Evolutionary conservation across 2,797 vertebrate species (phyloP), one percentile per base, ranked within the genome.

Genomic region (Parauchenoglanis ngamensis): DNA sequence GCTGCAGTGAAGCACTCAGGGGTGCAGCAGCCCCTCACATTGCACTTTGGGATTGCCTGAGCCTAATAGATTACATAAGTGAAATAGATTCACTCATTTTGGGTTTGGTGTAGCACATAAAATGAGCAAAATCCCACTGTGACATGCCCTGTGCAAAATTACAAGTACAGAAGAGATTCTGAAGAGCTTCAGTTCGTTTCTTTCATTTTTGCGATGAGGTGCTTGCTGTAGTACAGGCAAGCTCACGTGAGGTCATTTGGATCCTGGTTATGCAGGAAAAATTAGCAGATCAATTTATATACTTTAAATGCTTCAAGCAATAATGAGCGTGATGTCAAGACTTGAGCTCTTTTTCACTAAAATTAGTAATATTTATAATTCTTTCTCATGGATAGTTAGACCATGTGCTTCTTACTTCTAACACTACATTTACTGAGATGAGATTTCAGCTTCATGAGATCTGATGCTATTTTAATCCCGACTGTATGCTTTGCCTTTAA

Each of bases 1-100:
- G 0, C 59, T 96, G 73, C 95, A 96, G 78, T 96, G 92, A 94
- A 54, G 25, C 19, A 40, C 52, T 63, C 67, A 35, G 46, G 28
- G 25, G 54, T 85, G 21, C 23, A 19, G 23, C 5, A 83, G n/a
- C 70, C 35, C 31, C 28, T 35, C 2, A 44, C 7, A 76, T 80
- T 80, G 78, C 65, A 84, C 82, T 81, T 59, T 72, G 56, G 73
- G 67, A 49, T 63, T 83, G 13, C 44, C 28, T 82, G 56, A 75
- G n/a, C 68, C 68, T 19, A 44, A n/a, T 63, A 23, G 21, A 85
- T 82, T 79, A 70, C 46, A 25, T 25, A 46, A 7, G 44, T 56
- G 6, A 77, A 21, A 77, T 65, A 8, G 31, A 1, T 52, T 73
- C 4, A 28, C 46, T 49, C 7, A 35, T 46, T 78, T 15, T 19